Percentiles rank a stretch among this genome's conserved stretches.
These are phyloP conservation scores for Tamias sibiricus DNA, from an alignment of 2,113 vertebrate genomes.

Conservation along the genomic window DNA sequence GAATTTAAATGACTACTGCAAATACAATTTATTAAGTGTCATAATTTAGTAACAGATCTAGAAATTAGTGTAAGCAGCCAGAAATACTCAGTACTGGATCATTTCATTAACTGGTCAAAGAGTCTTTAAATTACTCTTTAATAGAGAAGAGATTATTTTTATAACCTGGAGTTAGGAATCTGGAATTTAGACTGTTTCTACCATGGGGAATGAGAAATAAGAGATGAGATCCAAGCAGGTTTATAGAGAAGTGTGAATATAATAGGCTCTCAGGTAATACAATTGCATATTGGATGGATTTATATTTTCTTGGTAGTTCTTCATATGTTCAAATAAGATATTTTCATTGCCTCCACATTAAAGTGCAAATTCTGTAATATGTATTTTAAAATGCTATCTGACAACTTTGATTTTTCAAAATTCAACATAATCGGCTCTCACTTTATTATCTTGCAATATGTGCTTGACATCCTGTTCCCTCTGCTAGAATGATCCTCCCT, in stretches of 20 bases:
- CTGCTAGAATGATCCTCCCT: background rate
- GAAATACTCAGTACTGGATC: background rate
- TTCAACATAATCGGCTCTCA: background rate
- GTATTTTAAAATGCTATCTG: slow-evolving; percentile 1
- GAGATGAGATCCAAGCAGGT: background rate
- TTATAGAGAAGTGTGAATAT: background rate
- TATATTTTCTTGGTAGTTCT: background rate
- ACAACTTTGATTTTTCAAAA: background rate
- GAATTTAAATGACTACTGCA: background rate
- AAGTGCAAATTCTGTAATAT: slow-evolving; percentile 50
- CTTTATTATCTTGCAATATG: background rate
- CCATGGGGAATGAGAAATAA: background rate
- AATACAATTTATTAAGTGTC: background rate
- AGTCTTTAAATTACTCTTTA: slow-evolving; percentile 6
- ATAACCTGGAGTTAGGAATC: background rate
- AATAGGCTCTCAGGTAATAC: background rate
- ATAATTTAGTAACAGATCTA: background rate
- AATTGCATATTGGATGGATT: background rate
- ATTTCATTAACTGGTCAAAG: background rate
- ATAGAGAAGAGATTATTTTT: slow-evolving; percentile 7
- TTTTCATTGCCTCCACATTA: slow-evolving; percentile 5
- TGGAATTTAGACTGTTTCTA: background rate
- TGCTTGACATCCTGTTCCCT: background rate
- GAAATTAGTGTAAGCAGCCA: background rate
- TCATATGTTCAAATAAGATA: background rate